Base-by-base conservation (phyloP, 2,113 vertebrate genomes). In the Gorilla gorilla region DNA sequence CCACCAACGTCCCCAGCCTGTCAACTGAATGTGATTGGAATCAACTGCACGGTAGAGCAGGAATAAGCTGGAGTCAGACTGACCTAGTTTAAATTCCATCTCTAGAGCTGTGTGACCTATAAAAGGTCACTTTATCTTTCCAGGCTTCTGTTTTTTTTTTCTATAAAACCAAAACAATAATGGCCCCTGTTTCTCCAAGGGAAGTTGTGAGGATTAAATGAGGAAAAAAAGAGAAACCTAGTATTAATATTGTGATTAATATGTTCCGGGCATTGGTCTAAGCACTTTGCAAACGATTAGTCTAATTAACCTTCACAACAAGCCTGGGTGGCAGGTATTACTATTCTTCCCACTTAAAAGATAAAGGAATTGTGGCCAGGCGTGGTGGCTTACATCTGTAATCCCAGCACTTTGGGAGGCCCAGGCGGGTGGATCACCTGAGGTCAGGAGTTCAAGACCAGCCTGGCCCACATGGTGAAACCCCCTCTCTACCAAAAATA, bases 81-180 rank as follows among this genome's bases (percentile, higher is more conserved):
- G 14, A 79, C 91, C 16, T n/a, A 78, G n/a, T 82, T 59, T 89
- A 45, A 90, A 66, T 94, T 72, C 59, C 2, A 0, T 66, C 3
- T 0, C 80, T 82, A 16, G 3, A 68, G 43, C 38, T 73, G 32
- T n/a, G 25, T 43, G 89, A 59, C 83, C 84, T 79, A 3, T 0
- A 76, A 92, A 94, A 72, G 61, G 70, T 87, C 66, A 23, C 50
- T 79, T 79, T 70, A 90, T 82, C n/a, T 96, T 70, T 87, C 57
- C 20, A 32, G 38, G 76, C 20, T 95, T 87, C 89, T 79, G 32
- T 45, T 45, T 95, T 94, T 96, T 88, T 80, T n/a, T 9, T 68
- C 84, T 75, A 23, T 43, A 76, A 96, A 72, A 75, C 32, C 55
- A 68, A 80, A 52, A 52, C n/a, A 73, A n/a, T 27, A 89, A 86